Evolutionary conservation across 2,797 vertebrate species (phyloP), one percentile per base, ranked within the genome.

Genomic region (Pyrocephalus nanus): DNA sequence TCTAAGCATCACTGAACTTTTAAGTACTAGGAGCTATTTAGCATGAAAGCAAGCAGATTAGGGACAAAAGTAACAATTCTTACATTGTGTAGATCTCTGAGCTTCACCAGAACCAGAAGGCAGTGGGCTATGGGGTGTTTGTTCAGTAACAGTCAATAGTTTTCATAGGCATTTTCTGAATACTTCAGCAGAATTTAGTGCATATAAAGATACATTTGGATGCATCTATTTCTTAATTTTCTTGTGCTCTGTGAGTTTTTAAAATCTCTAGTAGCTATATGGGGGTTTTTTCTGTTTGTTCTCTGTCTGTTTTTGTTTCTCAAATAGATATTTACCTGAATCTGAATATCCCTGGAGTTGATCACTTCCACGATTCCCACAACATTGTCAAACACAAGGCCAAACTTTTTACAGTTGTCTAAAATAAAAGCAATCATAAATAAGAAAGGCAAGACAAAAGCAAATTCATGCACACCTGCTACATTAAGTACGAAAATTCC

Each of bases 311-410:
- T 74, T 86, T 54, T 34, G 8, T 73, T 42, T 93, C 58, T 69
- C 42, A 67, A 40, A 57, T 11, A 54, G 57, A 15, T 66, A 22
- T 89, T 98, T 96, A 99, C 99, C 99, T 99, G 99, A 96, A 99
- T 97, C 94, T 99, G 98, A 96, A 99, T 97, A 75, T 99, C 97
- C 95, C 98, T 99, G 93, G 98, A 99, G 97, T 99, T 99, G 97
- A 99, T 99, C 91, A 99, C 97, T 97, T 99, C 99, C 90, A 99
- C 98, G 36, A 99, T 99, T 83, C 99, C 99, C 74, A 99, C 99
- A 48, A 98, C 99, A 15, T 99, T 99, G 96, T 99, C 99, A 97
- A 99, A 99, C 89, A 99, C 99, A 85, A 99, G 98, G 69, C 98
- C 99, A 92, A 99, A 98, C 96, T 99, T 99, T 97, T 98, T 99